Conservation (phyloP, 1,140 invertebrate species). For the Alviniconcha marisindica region DNA sequence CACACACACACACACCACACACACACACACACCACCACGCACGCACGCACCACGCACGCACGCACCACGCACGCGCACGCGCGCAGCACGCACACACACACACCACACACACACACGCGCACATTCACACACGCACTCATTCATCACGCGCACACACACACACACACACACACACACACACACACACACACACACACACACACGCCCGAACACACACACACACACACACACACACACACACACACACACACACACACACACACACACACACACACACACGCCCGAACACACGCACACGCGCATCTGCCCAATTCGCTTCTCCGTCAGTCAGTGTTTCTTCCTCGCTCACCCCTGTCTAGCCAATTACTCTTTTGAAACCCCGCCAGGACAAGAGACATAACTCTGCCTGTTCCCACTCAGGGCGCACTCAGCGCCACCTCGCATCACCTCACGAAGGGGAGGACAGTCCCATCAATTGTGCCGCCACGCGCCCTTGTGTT, state of each 20-base stretch:
- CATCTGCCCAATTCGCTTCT: neutral
- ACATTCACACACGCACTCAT: no score
- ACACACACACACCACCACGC: no score
- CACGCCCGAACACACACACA: no score
- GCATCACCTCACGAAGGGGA: constrained; percentile 12
- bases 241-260: neutral
- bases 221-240: neutral
- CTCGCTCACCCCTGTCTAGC: neutral
- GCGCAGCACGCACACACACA: no score
- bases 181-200: neutral
- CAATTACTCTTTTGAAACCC: constrained; percentile 19
- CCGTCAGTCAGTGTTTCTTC: neutral
- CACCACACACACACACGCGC: no score
- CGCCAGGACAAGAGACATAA: constrained; percentile 2
- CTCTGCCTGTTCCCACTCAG: neutral
- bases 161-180: neutral
- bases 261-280: neutral
- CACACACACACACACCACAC: no score
- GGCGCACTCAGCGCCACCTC: neutral
- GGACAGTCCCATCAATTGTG: constrained; percentile 24
- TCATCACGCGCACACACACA: neutral
- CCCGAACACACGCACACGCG: neutral
- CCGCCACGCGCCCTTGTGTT: constrained; percentile 6
- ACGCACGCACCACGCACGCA: no score
- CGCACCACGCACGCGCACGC: no score